Conservation (phyloP, 1,140 invertebrate species). For the Paracyclopina nana region DNA sequence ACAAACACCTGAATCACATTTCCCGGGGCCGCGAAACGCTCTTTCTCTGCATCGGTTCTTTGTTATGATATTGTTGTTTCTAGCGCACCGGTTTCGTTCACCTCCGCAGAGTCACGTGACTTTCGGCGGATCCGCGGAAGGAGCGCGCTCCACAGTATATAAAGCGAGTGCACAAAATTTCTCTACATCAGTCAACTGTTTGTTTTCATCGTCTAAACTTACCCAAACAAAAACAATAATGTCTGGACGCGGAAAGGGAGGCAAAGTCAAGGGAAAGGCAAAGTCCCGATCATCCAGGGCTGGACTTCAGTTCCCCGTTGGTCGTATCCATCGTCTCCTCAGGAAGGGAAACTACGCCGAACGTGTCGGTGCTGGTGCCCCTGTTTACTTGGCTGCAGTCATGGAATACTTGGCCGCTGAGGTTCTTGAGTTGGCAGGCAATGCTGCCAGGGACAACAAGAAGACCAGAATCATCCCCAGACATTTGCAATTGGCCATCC, state of each 20-base stretch:
- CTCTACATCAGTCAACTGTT: too few relatives aligned
- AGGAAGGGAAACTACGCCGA: slow-evolving; percentile 50
- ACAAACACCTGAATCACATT: too few relatives aligned
- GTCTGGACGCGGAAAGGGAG: slow-evolving; percentile 38
- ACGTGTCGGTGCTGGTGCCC: slow-evolving; percentile 42
- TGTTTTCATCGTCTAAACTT: too few relatives aligned
- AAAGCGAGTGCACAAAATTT: too few relatives aligned
- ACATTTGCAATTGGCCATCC: slow-evolving; percentile 57
- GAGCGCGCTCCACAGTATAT: too few relatives aligned
- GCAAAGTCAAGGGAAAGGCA: slow-evolving; percentile 39
- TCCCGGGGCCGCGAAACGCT: too few relatives aligned
- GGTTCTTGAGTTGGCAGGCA: slow-evolving; percentile 31
- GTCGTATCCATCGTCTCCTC: slow-evolving; percentile 43
- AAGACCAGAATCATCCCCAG: slow-evolving; percentile 47
- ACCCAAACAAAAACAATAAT: slow-evolving; percentile 26
- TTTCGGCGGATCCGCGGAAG: too few relatives aligned
- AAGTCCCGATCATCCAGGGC: slow-evolving; percentile 40
- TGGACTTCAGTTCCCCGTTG: slow-evolving; percentile 47
- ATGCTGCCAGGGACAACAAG: slow-evolving; percentile 23
- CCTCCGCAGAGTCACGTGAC: too few relatives aligned
- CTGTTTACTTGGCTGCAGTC: slow-evolving; percentile 45
- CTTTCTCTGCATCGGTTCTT: too few relatives aligned
- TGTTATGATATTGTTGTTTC: too few relatives aligned
- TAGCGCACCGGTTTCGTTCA: too few relatives aligned
- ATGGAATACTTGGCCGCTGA: slow-evolving; percentile 41